Percentiles rank a stretch among this genome's conserved stretches.
Conservation (phyloP, 2,113 vertebrate genomes). For the Crocuta crocuta region DNA sequence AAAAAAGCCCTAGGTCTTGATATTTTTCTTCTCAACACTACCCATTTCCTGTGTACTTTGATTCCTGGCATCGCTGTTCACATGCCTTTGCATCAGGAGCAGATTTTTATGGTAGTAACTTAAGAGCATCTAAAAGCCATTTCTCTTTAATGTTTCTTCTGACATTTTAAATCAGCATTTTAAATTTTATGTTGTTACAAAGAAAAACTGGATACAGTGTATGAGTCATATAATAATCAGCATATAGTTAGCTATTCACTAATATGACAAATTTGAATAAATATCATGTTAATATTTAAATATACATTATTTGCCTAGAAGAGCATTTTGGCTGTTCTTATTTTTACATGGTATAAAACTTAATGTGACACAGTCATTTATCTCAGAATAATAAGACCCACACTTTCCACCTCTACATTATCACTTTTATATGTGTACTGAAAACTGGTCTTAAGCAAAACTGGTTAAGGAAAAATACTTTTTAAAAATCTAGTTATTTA, state of each 20-base stretch:
- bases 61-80: not conserved
- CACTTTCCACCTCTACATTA: not conserved
- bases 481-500: too few relatives aligned
- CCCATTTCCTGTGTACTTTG: not conserved
- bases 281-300: not conserved
- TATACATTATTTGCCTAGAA: not conserved
- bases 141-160: not conserved
- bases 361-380: not conserved
- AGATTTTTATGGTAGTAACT: not conserved
- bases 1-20: not conserved
- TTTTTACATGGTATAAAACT: not conserved
- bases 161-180: not conserved
- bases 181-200: not conserved
- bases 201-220: not conserved
- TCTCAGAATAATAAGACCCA: not conserved
- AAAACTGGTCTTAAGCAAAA: not conserved
- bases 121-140: not conserved
- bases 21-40: fast-evolving
- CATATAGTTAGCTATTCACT: not conserved
- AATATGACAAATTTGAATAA: not conserved
- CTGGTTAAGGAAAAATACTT: not conserved
- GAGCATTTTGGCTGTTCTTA: not conserved
- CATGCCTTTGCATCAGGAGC: fast-evolving
- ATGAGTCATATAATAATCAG: not conserved
- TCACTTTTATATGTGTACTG: not conserved